phyloP scores from a whole-genome alignment of 2,113 vertebrate species.

The Orycteropus afer region DNA sequence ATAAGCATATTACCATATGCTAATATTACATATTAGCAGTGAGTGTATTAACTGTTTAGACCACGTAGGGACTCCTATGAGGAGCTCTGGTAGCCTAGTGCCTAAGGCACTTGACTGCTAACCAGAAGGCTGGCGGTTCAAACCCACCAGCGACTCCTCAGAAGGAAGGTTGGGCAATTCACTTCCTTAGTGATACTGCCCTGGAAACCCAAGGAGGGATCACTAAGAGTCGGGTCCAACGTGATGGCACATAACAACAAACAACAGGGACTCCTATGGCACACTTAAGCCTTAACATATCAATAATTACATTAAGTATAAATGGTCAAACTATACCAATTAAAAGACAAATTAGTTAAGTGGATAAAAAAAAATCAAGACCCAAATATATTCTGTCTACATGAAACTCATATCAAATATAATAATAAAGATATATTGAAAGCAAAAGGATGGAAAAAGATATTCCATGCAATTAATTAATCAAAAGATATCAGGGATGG shows the following conservation, averaged over 20 bases:
- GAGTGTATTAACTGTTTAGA: neutral
- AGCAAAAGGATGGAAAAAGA: neutral
- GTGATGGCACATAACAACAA: too few relatives aligned
- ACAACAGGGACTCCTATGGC: neutral
- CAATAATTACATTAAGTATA: neutral
- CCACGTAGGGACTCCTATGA: neutral
- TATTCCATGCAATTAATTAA: neutral
- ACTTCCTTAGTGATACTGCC: too few relatives aligned
- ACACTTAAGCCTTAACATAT: neutral
- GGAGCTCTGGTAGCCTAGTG: too few relatives aligned
- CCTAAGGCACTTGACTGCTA: too few relatives aligned
- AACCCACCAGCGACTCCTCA: too few relatives aligned
- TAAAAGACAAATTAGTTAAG: neutral
- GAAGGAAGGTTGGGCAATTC: too few relatives aligned
- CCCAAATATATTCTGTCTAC: neutral
- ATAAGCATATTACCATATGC: too few relatives aligned
- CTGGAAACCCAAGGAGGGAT: too few relatives aligned
- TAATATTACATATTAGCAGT: too few relatives aligned
- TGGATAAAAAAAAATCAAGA: neutral
- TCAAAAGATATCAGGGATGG: neutral
- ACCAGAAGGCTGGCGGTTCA: too few relatives aligned
- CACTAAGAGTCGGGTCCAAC: too few relatives aligned
- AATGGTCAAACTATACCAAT: neutral
- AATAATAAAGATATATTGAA: neutral
- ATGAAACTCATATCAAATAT: neutral